Conservation (phyloP, 2,797 vertebrate species). For the Lagocephalus sceleratus region DNA sequence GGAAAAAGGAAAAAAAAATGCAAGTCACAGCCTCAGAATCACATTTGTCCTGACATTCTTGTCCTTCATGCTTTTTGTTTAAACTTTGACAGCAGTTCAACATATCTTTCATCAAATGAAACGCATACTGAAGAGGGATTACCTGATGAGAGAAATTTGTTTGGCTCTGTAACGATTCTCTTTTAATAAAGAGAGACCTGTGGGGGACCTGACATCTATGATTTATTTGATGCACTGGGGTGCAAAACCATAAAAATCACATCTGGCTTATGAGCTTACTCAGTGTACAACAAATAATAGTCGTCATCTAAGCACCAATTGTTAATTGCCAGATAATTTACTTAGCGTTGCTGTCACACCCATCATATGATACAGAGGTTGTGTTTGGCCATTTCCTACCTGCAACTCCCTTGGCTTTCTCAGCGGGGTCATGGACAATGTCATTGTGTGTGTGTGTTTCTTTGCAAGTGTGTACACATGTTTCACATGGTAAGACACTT, state of each 20-base stretch:
- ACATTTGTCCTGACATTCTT: too few relatives aligned
- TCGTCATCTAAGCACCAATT: conserved; percentile 19
- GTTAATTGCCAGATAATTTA: conserved; percentile 9
- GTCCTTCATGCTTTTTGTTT: conserved; percentile 2
- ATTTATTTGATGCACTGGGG: too few relatives aligned
- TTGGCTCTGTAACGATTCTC: neutral
- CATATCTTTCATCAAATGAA: neutral
- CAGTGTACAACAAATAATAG: neutral
- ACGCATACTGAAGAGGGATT: neutral
- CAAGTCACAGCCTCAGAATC: neutral
- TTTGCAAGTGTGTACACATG: too few relatives aligned
- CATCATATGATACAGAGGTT: neutral
- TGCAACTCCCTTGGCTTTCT: neutral
- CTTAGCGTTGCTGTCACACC: conserved; percentile 19
- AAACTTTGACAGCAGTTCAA: conserved; percentile 4
- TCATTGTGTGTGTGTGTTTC: too few relatives aligned
- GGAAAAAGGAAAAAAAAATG: neutral
- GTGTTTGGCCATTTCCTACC: neutral
- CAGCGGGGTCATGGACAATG: too few relatives aligned
- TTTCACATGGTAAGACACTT: too few relatives aligned
- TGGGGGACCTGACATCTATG: neutral
- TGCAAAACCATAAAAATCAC: too few relatives aligned
- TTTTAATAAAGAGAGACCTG: neutral
- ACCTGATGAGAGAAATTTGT: neutral
- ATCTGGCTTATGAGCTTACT: too few relatives aligned